Evolutionary conservation across 2,888 invertebrate species (phyloP).

Genomic region (Myopa testacea): DNA sequence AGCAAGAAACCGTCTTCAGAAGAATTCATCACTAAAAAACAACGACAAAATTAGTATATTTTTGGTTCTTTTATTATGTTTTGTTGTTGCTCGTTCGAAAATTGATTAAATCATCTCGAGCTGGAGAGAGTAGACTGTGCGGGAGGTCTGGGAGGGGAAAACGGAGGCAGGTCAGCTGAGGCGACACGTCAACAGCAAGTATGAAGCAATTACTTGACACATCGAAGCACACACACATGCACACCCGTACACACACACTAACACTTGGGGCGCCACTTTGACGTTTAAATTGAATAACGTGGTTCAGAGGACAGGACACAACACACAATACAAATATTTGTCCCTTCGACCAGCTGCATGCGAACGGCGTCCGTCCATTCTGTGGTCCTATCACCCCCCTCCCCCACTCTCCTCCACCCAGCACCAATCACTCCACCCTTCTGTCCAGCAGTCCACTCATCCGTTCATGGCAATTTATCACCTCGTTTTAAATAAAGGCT

Average conservation of each 20-base stretch:
- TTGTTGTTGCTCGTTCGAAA: constrained; percentile 1
- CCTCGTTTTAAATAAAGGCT: constrained; percentile 12
- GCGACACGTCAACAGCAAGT: constrained; percentile 11
- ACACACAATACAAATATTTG: constrained; percentile 6
- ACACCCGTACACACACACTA: constrained; percentile 10
- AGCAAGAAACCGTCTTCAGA: not conserved
- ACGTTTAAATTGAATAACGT: constrained; percentile 24
- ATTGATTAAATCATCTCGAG: constrained; percentile 3
- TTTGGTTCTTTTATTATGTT: not conserved
- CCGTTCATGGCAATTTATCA: constrained; percentile 24
- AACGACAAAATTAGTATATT: not conserved
- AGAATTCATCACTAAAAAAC: not conserved
- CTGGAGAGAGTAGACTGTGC: not conserved
- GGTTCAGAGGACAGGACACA: constrained; percentile 6
- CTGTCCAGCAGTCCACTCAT: not conserved
- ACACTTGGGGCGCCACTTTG: not conserved
- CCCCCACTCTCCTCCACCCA: too few species aligned
- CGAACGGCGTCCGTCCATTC: too few species aligned
- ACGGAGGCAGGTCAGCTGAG: not conserved
- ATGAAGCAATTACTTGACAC: constrained; percentile 15
- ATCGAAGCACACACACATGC: not conserved
- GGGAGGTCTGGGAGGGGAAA: too few species aligned
- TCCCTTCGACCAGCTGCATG: not conserved
- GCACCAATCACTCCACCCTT: not conserved
- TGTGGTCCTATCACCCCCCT: too few species aligned